Conservation (phyloP, 92 coral and sea anemone species). For the Umimayanthus kanabou region DNA sequence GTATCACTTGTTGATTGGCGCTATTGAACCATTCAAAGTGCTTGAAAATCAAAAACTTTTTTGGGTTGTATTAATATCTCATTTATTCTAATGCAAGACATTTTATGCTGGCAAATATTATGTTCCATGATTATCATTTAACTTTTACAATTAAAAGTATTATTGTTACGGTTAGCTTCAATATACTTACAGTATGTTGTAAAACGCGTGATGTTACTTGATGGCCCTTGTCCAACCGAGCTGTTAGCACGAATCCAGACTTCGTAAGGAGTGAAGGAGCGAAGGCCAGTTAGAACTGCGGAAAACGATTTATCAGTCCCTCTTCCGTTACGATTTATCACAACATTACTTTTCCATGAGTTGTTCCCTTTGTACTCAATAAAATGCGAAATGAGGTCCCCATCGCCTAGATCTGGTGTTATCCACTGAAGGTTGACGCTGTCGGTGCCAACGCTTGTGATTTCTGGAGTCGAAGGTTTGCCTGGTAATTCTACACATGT, state of each 20-base stretch:
- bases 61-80: no score
- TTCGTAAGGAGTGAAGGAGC: neutral
- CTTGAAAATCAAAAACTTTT: no score
- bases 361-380: neutral
- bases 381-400: conserved; percentile 7
- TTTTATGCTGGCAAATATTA: no score
- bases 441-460: neutral
- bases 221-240: neutral
- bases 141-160: no score
- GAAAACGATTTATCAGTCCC: neutral
- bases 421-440: neutral
- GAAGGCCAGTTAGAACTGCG: neutral
- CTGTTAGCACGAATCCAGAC: conserved; percentile 6
- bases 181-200: conserved; percentile 19
- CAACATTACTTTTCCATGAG: neutral
- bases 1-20: no score
- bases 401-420: neutral
- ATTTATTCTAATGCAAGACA: no score
- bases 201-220: neutral
- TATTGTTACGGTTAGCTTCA: no score
- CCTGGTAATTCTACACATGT: neutral
- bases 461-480: conserved; percentile 1
- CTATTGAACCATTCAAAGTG: no score
- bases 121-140: no score
- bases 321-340: neutral